Evolutionary conservation across 2,888 invertebrate species (phyloP), one percentile per base, ranked within the genome.

Genomic region (Cheilosia scutellata): DNA sequence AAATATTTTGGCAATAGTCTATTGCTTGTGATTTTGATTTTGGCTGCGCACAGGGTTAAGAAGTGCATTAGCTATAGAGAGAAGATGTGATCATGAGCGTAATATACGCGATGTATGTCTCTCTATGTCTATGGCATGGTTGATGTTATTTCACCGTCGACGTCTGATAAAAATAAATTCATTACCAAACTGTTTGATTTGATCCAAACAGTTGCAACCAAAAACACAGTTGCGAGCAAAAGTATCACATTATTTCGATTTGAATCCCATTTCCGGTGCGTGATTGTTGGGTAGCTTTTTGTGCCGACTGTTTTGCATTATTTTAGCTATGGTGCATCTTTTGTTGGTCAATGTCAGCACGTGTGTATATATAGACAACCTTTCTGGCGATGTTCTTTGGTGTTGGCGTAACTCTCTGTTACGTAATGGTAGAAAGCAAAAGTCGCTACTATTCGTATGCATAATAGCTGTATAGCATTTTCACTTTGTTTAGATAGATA

Each of bases 151-250:
- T 62, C 49, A 47, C 27, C 37, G 63, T 6, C 31, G 31, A 6
- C 31, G 31, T 16, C 62, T 37, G 77, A 51, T 77, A 82, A 62
- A 87, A 87, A 87, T 87, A 87, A 63, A 74, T 87, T 82, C 82
- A 86, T 86, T 86, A 82, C 76, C 82, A 82, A 71, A 76, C 44
- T 63, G 49, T 78, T 55, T 68, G 77, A 44, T 53, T 37, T 33
- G 33, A 58, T 66, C 13, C 9, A n/a, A 53, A 63, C 40, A 57
- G 57, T 72, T 51, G 51, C 60, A 40, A 16, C 5, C 37, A 49
- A 7, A 66, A 20, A 20, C 55, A 51, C 55, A 51, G 58, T 66
- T 49, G 49, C 5, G 33, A 20, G 13, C n/a, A 20, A 40, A 44
- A 33, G 55, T 42, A 7, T 1, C n/a, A 16, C 1, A n/a, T 4